Evolutionary conservation across 2,888 invertebrate genomes (phyloP).

Genomic region (Selenia dentaria): DNA sequence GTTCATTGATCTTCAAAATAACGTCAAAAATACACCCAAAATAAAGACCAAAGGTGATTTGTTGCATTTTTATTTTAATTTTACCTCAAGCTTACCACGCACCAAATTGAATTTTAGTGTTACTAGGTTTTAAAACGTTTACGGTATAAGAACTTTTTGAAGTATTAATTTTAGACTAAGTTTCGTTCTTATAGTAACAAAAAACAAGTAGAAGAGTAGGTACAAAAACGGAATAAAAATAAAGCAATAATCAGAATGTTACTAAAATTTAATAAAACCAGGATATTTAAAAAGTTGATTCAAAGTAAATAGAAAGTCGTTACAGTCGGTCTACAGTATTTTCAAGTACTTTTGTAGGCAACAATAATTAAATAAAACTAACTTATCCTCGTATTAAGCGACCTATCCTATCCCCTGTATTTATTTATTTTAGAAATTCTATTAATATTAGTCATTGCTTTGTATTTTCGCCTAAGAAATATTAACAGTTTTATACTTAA

Average conservation of each 20-base stretch:
- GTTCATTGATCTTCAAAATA: no score
- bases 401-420: slow-evolving; percentile 70
- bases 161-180: slow-evolving; percentile 62
- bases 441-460: slow-evolving; percentile 67
- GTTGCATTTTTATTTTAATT: slow-evolving; percentile 37
- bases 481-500: slow-evolving; percentile 51
- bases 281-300: background rate
- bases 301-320: slow-evolving; percentile 11
- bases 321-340: slow-evolving; percentile 23
- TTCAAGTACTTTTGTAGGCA: slow-evolving; percentile 14
- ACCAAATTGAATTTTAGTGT: slow-evolving; percentile 75
- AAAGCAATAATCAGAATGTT: slow-evolving; percentile 1
- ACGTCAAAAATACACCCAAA: slow-evolving; percentile 27
- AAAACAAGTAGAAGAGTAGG: slow-evolving; percentile 22
- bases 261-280: slow-evolving; percentile 3
- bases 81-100: slow-evolving; percentile 83
- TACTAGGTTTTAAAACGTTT: slow-evolving; percentile 54
- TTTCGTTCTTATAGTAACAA: slow-evolving; percentile 41
- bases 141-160: slow-evolving; percentile 50
- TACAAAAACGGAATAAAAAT: slow-evolving; percentile 27
- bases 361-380: slow-evolving; percentile 41
- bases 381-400: slow-evolving; percentile 52
- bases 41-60: slow-evolving; percentile 17
- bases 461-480: slow-evolving; percentile 72
- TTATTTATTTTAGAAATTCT: slow-evolving; percentile 73